Evolutionary conservation across 2,888 invertebrate species (phyloP), one percentile per base, ranked within the genome.

Genomic region (Empis livida): DNA sequence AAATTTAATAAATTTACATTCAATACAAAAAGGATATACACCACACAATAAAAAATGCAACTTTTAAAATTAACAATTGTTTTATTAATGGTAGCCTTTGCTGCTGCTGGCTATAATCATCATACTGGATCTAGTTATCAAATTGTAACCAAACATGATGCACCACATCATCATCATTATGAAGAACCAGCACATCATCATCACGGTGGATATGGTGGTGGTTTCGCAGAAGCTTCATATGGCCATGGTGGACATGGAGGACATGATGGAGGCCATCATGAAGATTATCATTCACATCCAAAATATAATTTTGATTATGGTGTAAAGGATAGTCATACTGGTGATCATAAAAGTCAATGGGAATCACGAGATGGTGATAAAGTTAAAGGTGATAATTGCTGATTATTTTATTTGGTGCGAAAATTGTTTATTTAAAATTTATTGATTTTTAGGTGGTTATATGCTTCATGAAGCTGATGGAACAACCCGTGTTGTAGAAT

Each of bases 311-410:
- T 68, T 52, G 68, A 72, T 52, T 73, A 72, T 53, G 72, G 71
- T 2, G 73, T 73, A n/a, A 67, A 71, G 52, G 72, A 72, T 50
- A 59, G 64, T 1, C 71, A 72, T 37, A 72, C 72, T 2, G 72
- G 72, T 2, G 73, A 72, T 48, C 63, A 69, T 17, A 73, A 73
- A 55, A 67, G 67, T 49, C 71, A 71, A 53, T 67, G 70, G 62
- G 75, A 75, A 57, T 64, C 70, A 38, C 67, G 74, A 35, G 71
- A 74, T 55, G 75, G 75, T 20, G 74, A 73, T 56, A 59, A 62
- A 49, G 75, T 75, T 6, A 74, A 74, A 53, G 66, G 66, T 60
- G 55, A 47, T n/a, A 32, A 40, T 40, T 35, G 2, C n/a, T n/a
- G n/a, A n/a, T n/a, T n/a, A n/a, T n/a, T n/a, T n/a, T n/a, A n/a